Conservation (phyloP, 2,888 invertebrate genomes). For the Drosophila nr. medialis region DNA sequence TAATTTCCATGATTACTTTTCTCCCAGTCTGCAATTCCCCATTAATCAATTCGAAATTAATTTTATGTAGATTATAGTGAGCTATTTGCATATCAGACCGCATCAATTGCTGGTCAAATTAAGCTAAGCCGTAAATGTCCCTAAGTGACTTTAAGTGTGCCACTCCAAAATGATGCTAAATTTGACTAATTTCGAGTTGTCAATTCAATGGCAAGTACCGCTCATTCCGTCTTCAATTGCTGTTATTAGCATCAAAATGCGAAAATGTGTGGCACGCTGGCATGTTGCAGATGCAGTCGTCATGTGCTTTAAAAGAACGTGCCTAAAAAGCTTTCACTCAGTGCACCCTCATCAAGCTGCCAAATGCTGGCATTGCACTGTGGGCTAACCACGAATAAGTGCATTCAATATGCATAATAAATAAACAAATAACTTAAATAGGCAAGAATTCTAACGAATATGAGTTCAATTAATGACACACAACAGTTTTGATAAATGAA, state of each 20-base stretch:
- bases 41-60: background rate
- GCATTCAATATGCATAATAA: background rate
- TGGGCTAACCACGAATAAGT: slow-evolving; percentile 24
- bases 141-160: background rate
- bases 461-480: background rate
- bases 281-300: slow-evolving; percentile 12
- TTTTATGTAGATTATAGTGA: background rate
- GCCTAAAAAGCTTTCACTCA: slow-evolving; percentile 34
- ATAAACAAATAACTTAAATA: too few species aligned
- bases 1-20: background rate
- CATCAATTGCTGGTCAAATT: slow-evolving; percentile 5
- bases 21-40: background rate
- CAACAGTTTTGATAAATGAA: background rate
- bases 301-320: slow-evolving; percentile 32
- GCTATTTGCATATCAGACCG: background rate
- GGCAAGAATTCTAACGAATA: too few species aligned
- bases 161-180: background rate
- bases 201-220: slow-evolving; percentile 1
- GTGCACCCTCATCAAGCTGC: slow-evolving; percentile 35
- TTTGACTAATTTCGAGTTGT: background rate
- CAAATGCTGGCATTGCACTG: slow-evolving; percentile 20
- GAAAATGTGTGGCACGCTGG: slow-evolving; percentile 23
- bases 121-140: background rate
- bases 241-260: slow-evolving; percentile 16
- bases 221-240: slow-evolving; percentile 33